Percentiles rank a stretch among this genome's conserved stretches.
Evolutionary conservation across 2,113 vertebrate genomes (phyloP).

Genomic region (Nesogale talazaci): DNA sequence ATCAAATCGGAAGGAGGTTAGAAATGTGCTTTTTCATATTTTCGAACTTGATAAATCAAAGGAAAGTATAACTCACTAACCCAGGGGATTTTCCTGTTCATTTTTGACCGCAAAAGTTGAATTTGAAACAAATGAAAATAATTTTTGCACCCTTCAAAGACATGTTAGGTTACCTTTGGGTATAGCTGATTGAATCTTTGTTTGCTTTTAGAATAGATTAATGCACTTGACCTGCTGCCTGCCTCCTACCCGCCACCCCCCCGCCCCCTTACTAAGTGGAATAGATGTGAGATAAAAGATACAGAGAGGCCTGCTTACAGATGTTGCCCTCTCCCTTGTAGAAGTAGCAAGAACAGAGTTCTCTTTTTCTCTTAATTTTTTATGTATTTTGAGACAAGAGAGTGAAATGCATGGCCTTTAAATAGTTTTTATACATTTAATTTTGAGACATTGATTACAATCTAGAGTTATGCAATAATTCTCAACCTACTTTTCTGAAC

Average conservation of each 20-base stretch:
- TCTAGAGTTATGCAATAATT: not conserved
- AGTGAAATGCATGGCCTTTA: not conserved
- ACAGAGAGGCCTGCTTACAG: not conserved
- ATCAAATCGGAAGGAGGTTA: not conserved
- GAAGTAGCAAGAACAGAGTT: not conserved
- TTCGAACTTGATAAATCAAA: not conserved
- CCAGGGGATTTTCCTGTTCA: not conserved
- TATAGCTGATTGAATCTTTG: not conserved
- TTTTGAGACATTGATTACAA: not conserved
- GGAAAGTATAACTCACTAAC: not conserved
- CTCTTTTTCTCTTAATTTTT: not conserved
- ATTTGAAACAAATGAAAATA: not conserved
- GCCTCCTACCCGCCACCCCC: too few relatives aligned
- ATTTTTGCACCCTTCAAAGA: not conserved
- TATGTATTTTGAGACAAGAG: not conserved
- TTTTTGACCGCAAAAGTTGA: conserved; percentile 13
- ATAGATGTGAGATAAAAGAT: not conserved
- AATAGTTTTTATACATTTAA: not conserved
- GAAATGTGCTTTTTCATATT: not conserved
- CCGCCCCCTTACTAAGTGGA: too few relatives aligned
- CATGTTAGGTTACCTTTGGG: not conserved
- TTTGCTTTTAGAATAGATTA: not conserved
- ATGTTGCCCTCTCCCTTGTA: not conserved
- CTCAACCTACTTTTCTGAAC: not conserved
- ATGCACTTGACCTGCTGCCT: not conserved